Percentiles rank a stretch among this genome's conserved stretches.
phyloP scores from a whole-genome alignment of 1,140 invertebrate genomes.

The Watersipora subatra region DNA sequence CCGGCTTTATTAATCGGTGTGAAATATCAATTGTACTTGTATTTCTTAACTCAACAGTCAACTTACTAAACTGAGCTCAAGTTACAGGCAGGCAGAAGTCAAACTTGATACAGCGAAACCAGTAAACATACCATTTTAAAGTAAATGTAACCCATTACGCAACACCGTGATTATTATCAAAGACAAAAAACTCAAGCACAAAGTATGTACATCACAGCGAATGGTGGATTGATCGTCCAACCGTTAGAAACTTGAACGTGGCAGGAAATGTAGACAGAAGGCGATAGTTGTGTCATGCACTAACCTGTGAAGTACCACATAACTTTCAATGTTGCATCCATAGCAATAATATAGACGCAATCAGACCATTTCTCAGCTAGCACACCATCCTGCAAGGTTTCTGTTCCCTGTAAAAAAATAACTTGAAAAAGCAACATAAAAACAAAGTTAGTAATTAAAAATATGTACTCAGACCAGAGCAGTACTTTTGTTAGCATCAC shows the following conservation, averaged over 20 bases:
- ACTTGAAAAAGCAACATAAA: neutral
- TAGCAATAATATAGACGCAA: neutral
- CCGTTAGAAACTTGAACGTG: neutral
- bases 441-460: neutral
- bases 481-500: neutral
- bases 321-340: neutral
- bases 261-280: neutral
- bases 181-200: neutral
- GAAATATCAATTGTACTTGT: neutral
- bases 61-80: too few species aligned
- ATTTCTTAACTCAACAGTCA: too few species aligned
- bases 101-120: neutral
- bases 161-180: neutral
- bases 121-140: neutral
- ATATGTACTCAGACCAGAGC: neutral
- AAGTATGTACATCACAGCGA: neutral
- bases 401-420: neutral
- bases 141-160: neutral
- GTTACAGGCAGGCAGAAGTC: neutral
- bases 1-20: neutral
- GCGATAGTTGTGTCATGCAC: neutral
- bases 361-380: neutral
- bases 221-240: neutral
- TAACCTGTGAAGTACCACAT: neutral
- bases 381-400: neutral